Evolutionary conservation across 2,888 invertebrate genomes (phyloP).

Genomic region (Cheilosia impressa): DNA sequence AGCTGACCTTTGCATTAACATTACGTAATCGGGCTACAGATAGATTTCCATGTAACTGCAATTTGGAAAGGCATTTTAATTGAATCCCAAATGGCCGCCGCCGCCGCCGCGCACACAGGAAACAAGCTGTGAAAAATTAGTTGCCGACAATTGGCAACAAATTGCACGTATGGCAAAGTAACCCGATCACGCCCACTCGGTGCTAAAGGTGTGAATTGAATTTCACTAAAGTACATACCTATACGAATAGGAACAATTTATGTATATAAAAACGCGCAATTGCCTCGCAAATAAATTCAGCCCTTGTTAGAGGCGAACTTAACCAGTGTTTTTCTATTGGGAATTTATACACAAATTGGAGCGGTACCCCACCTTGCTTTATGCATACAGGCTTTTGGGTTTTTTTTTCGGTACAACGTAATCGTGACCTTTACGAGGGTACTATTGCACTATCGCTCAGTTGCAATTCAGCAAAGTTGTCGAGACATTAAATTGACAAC

Average conservation of each 20-base stretch:
- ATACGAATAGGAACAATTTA: neutral
- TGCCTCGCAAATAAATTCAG: conserved; percentile 44
- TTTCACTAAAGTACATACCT: conserved; percentile 21
- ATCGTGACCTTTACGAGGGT: conserved; percentile 58
- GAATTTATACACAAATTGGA: conserved; percentile 43
- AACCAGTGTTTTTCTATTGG: neutral
- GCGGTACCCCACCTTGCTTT: conserved; percentile 46
- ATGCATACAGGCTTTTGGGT: neutral
- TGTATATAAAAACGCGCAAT: conserved; percentile 11
- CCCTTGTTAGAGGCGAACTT: conserved; percentile 41
- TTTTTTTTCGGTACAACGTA: conserved; percentile 22
- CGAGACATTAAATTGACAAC: conserved; percentile 63
- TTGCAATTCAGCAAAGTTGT: conserved; percentile 34
- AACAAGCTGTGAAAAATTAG: conserved; percentile 55
- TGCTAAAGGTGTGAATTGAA: conserved; percentile 64
- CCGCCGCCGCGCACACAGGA: conserved; percentile 16
- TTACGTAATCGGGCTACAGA: neutral
- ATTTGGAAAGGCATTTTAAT: conserved; percentile 74
- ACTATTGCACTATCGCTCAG: conserved; percentile 12
- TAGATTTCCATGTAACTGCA: conserved; percentile 24
- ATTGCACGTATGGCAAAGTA: conserved; percentile 31
- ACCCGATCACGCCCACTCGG: conserved; percentile 35
- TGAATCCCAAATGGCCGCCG: conserved; percentile 40
- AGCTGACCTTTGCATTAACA: conserved; percentile 50
- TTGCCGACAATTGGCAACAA: conserved; percentile 59